phyloP scores from a whole-genome alignment of 1,140 invertebrate genomes.

The Papilio dardanus region DNA sequence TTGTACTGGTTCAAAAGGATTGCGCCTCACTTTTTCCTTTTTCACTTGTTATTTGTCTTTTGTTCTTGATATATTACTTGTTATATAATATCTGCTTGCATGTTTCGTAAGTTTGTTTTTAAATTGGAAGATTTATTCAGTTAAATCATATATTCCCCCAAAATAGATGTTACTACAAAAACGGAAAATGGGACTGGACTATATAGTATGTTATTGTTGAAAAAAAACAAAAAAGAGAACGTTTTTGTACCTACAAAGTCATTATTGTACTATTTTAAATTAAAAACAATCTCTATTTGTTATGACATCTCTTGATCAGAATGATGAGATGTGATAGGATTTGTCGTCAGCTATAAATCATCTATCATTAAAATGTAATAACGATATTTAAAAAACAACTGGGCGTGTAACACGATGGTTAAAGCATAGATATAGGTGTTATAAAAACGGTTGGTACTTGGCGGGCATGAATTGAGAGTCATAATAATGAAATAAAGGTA shows the following conservation, averaged over 20 bases:
- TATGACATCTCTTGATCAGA: too few species aligned
- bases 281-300: too few species aligned
- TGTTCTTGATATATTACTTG: conserved; percentile 1
- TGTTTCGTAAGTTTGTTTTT: too few species aligned
- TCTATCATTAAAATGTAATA: background rate
- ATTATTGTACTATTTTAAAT: too few species aligned
- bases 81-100: background rate
- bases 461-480: conserved; percentile 48
- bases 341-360: too few species aligned
- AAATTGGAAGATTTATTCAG: background rate
- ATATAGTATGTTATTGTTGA: too few species aligned
- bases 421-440: conserved; percentile 38
- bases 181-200: too few species aligned
- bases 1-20: conserved; percentile 19
- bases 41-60: background rate
- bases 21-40: background rate
- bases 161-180: too few species aligned
- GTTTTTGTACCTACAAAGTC: too few species aligned
- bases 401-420: background rate
- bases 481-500: conserved; percentile 60
- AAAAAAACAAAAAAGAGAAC: too few species aligned
- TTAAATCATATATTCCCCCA: background rate
- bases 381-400: background rate
- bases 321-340: background rate
- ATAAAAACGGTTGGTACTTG: conserved; percentile 46